Conservation (phyloP, 2,797 vertebrate species). For the Semotilus atromaculatus region DNA sequence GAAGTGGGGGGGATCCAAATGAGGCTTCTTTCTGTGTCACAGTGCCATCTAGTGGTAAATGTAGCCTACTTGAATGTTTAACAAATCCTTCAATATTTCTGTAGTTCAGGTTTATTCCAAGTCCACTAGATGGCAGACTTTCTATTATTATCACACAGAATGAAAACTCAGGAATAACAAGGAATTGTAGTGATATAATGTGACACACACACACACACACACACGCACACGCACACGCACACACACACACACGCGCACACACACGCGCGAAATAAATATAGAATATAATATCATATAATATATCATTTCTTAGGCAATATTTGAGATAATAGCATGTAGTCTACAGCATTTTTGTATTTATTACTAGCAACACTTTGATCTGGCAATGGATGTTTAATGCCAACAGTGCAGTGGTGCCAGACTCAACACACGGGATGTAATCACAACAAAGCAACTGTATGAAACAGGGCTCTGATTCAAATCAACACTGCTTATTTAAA, state of each 20-base stretch:
- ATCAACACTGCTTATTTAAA: constrained; percentile 14
- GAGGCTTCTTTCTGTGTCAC: constrained; percentile 62
- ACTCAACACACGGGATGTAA: constrained; percentile 46
- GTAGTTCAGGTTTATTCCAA: background rate
- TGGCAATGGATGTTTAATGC: constrained; percentile 23
- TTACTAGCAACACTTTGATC: background rate
- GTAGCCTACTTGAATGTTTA: background rate
- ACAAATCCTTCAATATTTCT: background rate
- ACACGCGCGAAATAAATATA: too few species aligned
- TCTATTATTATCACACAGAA: constrained; percentile 23
- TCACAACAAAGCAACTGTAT: constrained; percentile 31
- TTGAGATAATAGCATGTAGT: constrained; percentile 6
- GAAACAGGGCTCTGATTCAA: background rate
- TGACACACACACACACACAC: background rate
- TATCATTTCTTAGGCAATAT: constrained; percentile 12
- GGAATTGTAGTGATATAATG: background rate
- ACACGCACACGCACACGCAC: too few species aligned
- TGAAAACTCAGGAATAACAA: background rate
- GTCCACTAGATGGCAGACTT: constrained; percentile 32
- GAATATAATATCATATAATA: background rate
- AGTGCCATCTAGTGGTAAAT: constrained; percentile 71
- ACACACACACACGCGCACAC: too few species aligned
- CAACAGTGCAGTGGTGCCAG: constrained; percentile 18
- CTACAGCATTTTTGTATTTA: background rate
- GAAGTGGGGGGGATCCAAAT: background rate